Conservation (phyloP, 2,888 invertebrate genomes). For the Xylota segnis region DNA sequence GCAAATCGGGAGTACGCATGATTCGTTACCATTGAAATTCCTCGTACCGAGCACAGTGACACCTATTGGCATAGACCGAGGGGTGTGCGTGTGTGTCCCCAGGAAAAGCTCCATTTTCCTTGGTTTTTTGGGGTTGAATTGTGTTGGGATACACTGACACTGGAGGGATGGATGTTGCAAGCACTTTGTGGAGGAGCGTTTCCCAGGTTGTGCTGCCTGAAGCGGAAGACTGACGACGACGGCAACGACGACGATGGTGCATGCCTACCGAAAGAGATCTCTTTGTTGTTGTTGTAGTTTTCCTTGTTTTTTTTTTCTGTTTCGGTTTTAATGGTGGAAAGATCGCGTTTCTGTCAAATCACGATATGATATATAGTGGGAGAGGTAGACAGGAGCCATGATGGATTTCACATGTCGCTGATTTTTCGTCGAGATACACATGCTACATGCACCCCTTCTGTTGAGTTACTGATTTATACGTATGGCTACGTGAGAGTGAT, state of each 20-base stretch:
- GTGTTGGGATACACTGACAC: not conserved
- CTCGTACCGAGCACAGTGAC: slow-evolving; percentile 61
- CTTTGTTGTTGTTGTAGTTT: slow-evolving; percentile 37
- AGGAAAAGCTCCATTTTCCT: slow-evolving; percentile 44
- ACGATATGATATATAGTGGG: slow-evolving; percentile 78
- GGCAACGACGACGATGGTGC: not conserved
- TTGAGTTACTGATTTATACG: slow-evolving; percentile 69
- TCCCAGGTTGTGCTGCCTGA: slow-evolving; percentile 48
- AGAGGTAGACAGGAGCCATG: slow-evolving; percentile 77
- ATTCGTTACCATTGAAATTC: slow-evolving; percentile 55
- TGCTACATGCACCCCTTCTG: slow-evolving; percentile 51
- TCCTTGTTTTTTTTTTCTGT: slow-evolving; percentile 14
- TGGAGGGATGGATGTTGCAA: not conserved
- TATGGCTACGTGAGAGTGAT: slow-evolving; percentile 62
- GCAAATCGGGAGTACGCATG: slow-evolving; percentile 75
- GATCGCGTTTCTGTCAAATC: slow-evolving; percentile 79
- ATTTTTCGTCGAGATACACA: slow-evolving; percentile 68
- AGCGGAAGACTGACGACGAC: slow-evolving; percentile 3
- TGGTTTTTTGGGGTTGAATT: slow-evolving; percentile 25
- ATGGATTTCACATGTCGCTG: slow-evolving; percentile 77
- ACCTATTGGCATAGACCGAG: slow-evolving; percentile 60
- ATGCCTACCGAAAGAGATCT: slow-evolving; percentile 52
- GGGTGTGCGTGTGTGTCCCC: slow-evolving; percentile 12
- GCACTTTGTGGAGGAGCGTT: slow-evolving; percentile 18
- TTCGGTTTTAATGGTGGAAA: slow-evolving; percentile 65